Evolutionary conservation across 1,140 invertebrate species (phyloP).

Genomic region (Drosophila dunni): DNA sequence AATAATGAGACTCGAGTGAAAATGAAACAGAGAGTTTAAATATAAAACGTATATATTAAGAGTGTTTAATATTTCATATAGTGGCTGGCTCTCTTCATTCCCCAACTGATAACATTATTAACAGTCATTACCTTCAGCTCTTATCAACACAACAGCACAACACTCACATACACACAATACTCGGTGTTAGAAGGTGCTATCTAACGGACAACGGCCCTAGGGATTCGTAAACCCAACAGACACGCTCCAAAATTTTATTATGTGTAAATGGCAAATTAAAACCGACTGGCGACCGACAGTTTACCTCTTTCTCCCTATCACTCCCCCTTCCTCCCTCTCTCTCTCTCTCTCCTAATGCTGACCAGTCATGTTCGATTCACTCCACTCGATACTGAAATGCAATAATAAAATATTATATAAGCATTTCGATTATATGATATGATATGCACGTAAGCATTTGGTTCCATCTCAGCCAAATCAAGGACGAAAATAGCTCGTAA

Average conservation of each 20-base stretch:
- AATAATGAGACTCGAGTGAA: too few species aligned
- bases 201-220: slow-evolving; percentile 7
- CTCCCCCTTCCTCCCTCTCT: neutral
- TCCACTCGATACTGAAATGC: slow-evolving; percentile 35
- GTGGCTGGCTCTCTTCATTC: neutral
- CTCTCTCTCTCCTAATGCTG: neutral
- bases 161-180: neutral
- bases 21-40: too few species aligned
- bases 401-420: slow-evolving; percentile 44
- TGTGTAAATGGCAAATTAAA: slow-evolving; percentile 59
- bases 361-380: too few species aligned
- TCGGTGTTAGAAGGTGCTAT: slow-evolving; percentile 19
- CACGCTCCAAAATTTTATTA: slow-evolving; percentile 49
- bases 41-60: too few species aligned
- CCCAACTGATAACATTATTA: neutral
- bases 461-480: slow-evolving; percentile 20
- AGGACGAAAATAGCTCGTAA: slow-evolving; percentile 47
- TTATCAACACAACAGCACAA: slow-evolving; percentile 4
- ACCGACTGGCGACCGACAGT: slow-evolving; percentile 28
- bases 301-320: neutral
- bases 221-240: slow-evolving; percentile 2
- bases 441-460: slow-evolving; percentile 45
- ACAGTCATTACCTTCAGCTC: neutral
- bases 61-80: neutral
- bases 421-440: slow-evolving; percentile 34